Evolutionary conservation across 2,113 vertebrate species (phyloP), one percentile per base, ranked within the genome.

Genomic region (Balaenoptera acutorostrata): DNA sequence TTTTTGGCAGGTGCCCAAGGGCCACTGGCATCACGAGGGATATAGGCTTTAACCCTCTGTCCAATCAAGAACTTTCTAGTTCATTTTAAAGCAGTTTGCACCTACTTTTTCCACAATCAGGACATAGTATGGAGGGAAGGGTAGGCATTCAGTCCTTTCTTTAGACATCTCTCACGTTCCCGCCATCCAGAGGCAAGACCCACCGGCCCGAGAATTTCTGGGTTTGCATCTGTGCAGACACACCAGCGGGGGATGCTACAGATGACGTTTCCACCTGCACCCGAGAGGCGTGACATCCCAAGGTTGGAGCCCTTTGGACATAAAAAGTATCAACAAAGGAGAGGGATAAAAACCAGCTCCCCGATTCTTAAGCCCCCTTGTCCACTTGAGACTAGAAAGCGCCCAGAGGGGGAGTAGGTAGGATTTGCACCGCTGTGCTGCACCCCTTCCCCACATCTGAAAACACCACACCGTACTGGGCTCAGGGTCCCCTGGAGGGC

Each of bases 341-440:
- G 33, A 29, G 0, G 0, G 78, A 29, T 15, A 10, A 36, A 75
- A 46, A 31, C 39, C 39, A 29, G 39, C 75, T 36, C 17, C 44
- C 3, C 0, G 0, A 23, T 36, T 44, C 18, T 0, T 23, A 25
- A 23, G 20, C 23, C 39, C 14, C 31, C 64, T 44, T 0, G 2
- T 3, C 15, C 64, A 13, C 31, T 14, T 33, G 52, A 61, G 31
- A 46, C 12, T 2, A 23, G 4, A 29, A 27, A 46, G 55, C 12
- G 2, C 64, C 36, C 31, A 29, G 21, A 9, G 29, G 0, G 6
- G 52, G 4, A 36, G 5, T 23, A 20, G 17, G 49, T 25, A 5
- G 29, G 49, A 31, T 57, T 21, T 10, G 20, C 21, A 0, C 77
- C 4, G 11, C 10, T 29, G 6, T 3, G 66, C 55, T 21, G 25